A percentile compares a stretch with the other conserved stretches of the same genome.
Evolutionary conservation across 2,888 invertebrate species (phyloP).

Genomic region (Cephus pygmeus): DNA sequence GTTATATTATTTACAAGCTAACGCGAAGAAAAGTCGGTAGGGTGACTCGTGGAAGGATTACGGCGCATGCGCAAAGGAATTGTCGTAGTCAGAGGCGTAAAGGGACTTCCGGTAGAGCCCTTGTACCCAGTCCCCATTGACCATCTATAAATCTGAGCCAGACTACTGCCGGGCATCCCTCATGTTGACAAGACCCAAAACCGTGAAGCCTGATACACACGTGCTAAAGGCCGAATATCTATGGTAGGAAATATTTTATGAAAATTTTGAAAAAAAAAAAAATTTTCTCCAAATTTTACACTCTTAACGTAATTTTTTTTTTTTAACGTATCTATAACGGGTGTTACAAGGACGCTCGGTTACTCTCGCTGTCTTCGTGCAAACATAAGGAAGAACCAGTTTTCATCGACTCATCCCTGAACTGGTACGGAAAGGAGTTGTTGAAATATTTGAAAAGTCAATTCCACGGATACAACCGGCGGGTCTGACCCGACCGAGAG

Average conservation of each 20-base stretch:
- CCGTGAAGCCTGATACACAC: neutral
- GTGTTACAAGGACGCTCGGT: neutral
- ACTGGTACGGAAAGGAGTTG: neutral
- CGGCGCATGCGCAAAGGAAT: slow-evolving; percentile 35
- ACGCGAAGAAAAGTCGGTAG: neutral
- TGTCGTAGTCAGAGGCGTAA: slow-evolving; percentile 43
- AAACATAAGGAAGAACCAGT: neutral
- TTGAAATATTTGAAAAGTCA: neutral
- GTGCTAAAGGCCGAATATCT: neutral
- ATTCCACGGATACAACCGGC: neutral
- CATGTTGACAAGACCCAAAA: neutral
- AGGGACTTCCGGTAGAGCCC: neutral
- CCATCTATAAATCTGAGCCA: no score
- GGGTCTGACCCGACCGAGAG: neutral
- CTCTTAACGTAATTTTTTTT: no score
- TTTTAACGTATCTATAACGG: no score
- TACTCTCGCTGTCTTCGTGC: neutral
- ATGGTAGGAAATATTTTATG: neutral
- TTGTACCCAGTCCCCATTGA: no score
- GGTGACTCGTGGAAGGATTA: slow-evolving; percentile 32
- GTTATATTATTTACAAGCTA: no score
- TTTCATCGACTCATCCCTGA: neutral
- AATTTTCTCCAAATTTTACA: no score
- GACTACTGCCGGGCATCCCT: neutral
- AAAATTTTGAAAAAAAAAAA: neutral